These are phyloP conservation scores for Cosmopolites sordidus DNA, from an alignment of 2,888 invertebrate species.

Conservation along the genomic window DNA sequence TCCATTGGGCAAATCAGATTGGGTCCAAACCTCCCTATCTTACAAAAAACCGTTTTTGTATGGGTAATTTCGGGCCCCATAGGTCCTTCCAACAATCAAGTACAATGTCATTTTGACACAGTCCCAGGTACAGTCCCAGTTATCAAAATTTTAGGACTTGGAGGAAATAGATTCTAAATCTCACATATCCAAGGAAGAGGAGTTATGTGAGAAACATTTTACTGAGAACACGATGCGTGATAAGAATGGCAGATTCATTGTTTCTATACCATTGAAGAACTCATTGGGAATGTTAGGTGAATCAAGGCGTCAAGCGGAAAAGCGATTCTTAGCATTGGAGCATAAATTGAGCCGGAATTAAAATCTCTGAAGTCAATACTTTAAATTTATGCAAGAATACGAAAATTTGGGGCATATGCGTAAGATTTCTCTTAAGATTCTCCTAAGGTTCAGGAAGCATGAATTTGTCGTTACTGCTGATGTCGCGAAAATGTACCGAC, in stretches of 20 bases:
- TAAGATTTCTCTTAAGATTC: conserved; percentile 9
- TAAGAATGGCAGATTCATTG: too few species aligned
- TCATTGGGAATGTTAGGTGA: conserved; percentile 7
- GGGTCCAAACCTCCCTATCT: too few species aligned
- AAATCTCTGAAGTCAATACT: not conserved
- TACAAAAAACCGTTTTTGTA: conserved; percentile 9
- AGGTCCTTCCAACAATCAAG: too few species aligned
- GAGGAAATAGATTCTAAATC: not conserved
- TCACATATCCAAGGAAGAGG: conserved; percentile 4
- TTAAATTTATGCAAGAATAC: too few species aligned
- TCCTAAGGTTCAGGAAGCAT: too few species aligned
- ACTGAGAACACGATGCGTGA: too few species aligned
- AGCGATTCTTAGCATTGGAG: conserved; percentile 17
- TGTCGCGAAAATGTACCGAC: conserved; percentile 11
- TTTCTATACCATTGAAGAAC: too few species aligned
- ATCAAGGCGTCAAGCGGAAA: conserved; percentile 11
- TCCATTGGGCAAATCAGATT: conserved; percentile 4
- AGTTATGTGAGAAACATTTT: conserved; percentile 7
- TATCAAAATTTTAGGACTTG: conserved; percentile 10
- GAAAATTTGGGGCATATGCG: too few species aligned
- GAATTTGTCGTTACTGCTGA: too few species aligned
- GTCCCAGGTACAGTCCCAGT: too few species aligned
- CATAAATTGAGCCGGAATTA: conserved; percentile 3
- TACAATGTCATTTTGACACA: not conserved
- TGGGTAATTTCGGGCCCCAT: conserved; percentile 1